Percentiles rank a stretch among this genome's conserved stretches.
Conservation (phyloP, 2,888 invertebrate species). For the Archips xylosteana region DNA sequence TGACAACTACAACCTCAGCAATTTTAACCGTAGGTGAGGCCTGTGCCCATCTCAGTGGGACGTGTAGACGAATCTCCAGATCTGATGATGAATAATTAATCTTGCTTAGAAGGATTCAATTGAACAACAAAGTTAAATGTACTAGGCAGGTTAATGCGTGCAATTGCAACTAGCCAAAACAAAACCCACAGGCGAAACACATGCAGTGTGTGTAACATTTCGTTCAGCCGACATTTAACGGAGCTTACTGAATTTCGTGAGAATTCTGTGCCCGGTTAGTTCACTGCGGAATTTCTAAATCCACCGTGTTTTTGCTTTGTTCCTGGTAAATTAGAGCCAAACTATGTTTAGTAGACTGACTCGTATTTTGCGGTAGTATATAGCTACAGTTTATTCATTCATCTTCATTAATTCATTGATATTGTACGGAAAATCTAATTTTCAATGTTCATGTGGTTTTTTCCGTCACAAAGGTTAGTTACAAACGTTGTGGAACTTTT, state of each 20-base stretch:
- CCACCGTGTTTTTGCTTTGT: constrained; percentile 59
- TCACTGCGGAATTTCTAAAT: constrained; percentile 54
- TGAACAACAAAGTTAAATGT: too few relatives aligned
- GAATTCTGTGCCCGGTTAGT: constrained; percentile 51
- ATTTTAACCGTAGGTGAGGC: too few relatives aligned
- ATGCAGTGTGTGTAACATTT: constrained; percentile 22
- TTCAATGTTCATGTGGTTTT: too few relatives aligned
- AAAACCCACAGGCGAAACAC: constrained; percentile 21
- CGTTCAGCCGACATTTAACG: constrained; percentile 29
- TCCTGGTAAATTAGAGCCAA: constrained; percentile 55
- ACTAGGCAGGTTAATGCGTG: not conserved
- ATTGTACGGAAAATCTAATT: too few relatives aligned
- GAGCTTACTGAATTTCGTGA: constrained; percentile 51
- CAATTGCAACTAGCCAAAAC: constrained; percentile 8
- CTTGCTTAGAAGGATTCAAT: too few relatives aligned
- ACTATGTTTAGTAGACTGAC: constrained; percentile 52
- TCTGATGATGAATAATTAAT: too few relatives aligned
- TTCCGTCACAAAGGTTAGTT: too few relatives aligned
- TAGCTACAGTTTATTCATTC: not conserved
- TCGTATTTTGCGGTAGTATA: constrained; percentile 3
- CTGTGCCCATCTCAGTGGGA: too few relatives aligned
- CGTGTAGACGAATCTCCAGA: too few relatives aligned
- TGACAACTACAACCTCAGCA: too few relatives aligned
- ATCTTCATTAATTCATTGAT: too few relatives aligned
- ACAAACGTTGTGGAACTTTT: too few relatives aligned